phyloP scores from a whole-genome alignment of 2,113 vertebrate genomes.

The Anhinga anhinga region DNA sequence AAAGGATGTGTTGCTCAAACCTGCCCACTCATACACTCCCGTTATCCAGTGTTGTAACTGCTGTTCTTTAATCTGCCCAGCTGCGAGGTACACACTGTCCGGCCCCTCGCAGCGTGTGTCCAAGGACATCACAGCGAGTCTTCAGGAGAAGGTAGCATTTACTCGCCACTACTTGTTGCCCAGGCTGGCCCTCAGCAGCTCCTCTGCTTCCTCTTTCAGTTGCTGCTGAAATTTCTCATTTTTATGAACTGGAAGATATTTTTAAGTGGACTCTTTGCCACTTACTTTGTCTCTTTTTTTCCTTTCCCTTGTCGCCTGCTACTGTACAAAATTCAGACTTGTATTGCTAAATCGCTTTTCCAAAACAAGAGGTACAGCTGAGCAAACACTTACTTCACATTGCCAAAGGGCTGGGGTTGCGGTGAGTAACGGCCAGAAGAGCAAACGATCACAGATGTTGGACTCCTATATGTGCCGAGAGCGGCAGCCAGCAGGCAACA shows the following conservation, averaged over 20 bases:
- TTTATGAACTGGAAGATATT: not conserved
- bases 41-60: not conserved
- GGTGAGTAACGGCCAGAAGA: not conserved
- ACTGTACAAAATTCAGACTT: not conserved
- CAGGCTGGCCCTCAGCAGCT: not conserved
- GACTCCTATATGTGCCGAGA: accelerated
- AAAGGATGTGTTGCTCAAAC: not conserved
- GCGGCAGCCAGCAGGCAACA: not conserved
- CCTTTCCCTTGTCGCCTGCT: not conserved
- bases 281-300: not conserved
- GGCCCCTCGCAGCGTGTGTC: not conserved
- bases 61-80: not conserved
- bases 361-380: not conserved
- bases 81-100: not conserved
- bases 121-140: not conserved
- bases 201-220: not conserved
- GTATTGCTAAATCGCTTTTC: not conserved
- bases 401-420: not conserved
- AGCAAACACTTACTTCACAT: not conserved
- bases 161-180: not conserved
- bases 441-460: not conserved
- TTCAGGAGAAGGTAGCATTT: not conserved
- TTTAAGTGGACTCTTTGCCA: not conserved
- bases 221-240: not conserved
- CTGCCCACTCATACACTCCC: not conserved